Evolutionary conservation across 2,888 invertebrate species (phyloP), one percentile per base, ranked within the genome.

Genomic region (Vandiemenella viatica): DNA sequence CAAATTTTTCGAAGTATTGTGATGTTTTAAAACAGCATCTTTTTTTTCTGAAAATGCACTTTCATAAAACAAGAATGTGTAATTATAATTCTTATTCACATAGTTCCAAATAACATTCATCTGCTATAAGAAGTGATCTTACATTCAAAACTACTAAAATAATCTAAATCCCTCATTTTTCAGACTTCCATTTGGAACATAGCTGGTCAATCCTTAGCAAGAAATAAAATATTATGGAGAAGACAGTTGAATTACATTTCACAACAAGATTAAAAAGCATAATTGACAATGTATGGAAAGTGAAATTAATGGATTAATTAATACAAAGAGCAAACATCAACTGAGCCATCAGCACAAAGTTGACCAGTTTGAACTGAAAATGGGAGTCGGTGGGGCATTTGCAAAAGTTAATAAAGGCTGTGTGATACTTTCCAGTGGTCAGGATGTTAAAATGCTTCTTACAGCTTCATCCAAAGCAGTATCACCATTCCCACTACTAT

Each of bases 361-460:
- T 19, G 47, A 47, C 47, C 47, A 47, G 37, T 26, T 32, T 16
- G 45, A 45, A 45, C 32, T 45, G 20, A 45, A 45, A 26, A 45
- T 26, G 26, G 45, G 19, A 26, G 32, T 32, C 8, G 26, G 16
- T n/a, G 41, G 40, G 18, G 47, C 41, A 26, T 26, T 41, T 40
- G 41, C 15, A 42, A 40, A 41, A 41, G 20, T 23, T 37, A 47
- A 15, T 26, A 47, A 26, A 21, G 47, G 47, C 42, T 40, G 47
- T 6, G 47, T 26, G 22, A 47, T 26, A 18, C 26, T 47, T 26
- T 47, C 47, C 47, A 47, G 50, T 48, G 55, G 68, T 69, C 69
- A 69, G 61, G 68, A 69, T 45, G 67, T 67, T 60, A 72, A 65
- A 55, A 74, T 74, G 50, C 73, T 73, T 55, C 72, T 69, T 26